Percentiles rank a stretch among this genome's conserved stretches.
These are phyloP conservation scores for Argyrosomus regius DNA, from an alignment of 2,797 vertebrate genomes.

Conservation along the genomic window DNA sequence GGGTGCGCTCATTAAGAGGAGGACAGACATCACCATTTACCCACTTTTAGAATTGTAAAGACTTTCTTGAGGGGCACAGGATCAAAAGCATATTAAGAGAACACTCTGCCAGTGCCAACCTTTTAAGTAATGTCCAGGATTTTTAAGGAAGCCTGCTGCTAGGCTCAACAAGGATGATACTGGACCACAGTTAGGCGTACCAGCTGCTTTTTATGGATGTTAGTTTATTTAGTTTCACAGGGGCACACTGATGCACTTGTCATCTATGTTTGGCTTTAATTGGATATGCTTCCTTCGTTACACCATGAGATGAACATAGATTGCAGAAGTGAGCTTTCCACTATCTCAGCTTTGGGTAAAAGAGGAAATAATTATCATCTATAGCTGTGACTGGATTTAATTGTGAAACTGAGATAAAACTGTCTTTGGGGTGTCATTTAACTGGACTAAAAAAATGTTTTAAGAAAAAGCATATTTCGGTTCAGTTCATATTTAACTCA, in stretches of 20 bases:
- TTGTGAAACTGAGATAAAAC: slow-evolving; percentile 18
- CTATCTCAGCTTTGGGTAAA: slow-evolving; percentile 20
- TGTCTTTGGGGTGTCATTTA: slow-evolving; percentile 27
- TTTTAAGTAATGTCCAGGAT: slow-evolving; percentile 57
- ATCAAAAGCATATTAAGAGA: slow-evolving; percentile 75
- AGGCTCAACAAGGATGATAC: slow-evolving; percentile 27
- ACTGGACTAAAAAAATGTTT: background rate
- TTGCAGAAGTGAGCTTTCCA: slow-evolving; percentile 27
- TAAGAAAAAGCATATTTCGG: background rate
- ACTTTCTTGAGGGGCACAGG: slow-evolving; percentile 65
- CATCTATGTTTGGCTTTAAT: slow-evolving; percentile 55
- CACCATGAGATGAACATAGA: slow-evolving; percentile 19
- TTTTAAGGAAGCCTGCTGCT: slow-evolving; percentile 30
- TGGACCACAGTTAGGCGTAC: slow-evolving; percentile 12
- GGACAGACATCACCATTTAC: slow-evolving; percentile 64
- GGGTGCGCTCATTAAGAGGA: slow-evolving; percentile 69
- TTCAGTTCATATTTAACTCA: slow-evolving; percentile 4
- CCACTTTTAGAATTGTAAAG: slow-evolving; percentile 67
- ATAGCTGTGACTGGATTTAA: slow-evolving; percentile 19
- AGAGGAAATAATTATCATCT: slow-evolving; percentile 21
- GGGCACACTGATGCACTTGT: slow-evolving; percentile 35
- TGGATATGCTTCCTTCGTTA: slow-evolving; percentile 23
- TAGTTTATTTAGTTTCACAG: slow-evolving; percentile 40
- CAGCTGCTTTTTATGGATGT: slow-evolving; percentile 40
- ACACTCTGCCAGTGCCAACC: slow-evolving; percentile 50